phyloP scores from a whole-genome alignment of 2,113 vertebrate genomes.

The Cromileptes altivelis region DNA sequence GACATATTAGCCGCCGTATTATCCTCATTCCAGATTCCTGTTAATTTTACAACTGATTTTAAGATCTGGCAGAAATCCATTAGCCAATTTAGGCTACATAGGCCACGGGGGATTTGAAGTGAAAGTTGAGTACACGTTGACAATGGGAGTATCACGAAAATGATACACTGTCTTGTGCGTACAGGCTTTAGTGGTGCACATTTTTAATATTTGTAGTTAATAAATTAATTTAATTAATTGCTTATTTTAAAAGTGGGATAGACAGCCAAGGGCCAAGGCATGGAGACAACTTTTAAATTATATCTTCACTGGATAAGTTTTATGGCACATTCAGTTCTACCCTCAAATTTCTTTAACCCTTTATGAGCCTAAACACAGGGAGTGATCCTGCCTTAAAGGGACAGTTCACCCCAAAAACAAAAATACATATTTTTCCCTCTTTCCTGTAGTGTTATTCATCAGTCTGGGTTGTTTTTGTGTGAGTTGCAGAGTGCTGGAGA shows the following conservation, averaged over 20 bases:
- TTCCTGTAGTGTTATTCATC: too few relatives aligned
- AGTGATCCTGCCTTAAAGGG: neutral
- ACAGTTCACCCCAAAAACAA: too few relatives aligned
- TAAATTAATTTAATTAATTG: neutral
- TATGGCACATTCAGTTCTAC: neutral
- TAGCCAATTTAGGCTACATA: constrained; percentile 43
- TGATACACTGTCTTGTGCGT: neutral
- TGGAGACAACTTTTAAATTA: neutral
- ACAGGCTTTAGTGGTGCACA: neutral
- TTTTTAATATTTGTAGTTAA: neutral
- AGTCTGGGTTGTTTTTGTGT: too few relatives aligned
- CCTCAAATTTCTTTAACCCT: neutral
- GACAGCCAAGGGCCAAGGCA: neutral
- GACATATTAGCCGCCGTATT: constrained; percentile 67
- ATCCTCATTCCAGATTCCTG: constrained; percentile 61
- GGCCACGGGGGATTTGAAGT: constrained; percentile 44
- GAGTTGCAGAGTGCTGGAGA: too few relatives aligned
- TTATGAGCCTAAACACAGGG: neutral
- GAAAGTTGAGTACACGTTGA: constrained; percentile 25
- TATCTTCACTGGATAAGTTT: neutral
- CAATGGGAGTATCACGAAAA: constrained; percentile 13
- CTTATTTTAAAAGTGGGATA: neutral
- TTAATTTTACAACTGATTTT: constrained; percentile 76
- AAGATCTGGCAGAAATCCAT: constrained; percentile 68
- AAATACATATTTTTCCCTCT: too few relatives aligned